These are phyloP conservation scores for Smittia sp. DNA, from an alignment of 2,888 invertebrate genomes.

Conservation along the genomic window DNA sequence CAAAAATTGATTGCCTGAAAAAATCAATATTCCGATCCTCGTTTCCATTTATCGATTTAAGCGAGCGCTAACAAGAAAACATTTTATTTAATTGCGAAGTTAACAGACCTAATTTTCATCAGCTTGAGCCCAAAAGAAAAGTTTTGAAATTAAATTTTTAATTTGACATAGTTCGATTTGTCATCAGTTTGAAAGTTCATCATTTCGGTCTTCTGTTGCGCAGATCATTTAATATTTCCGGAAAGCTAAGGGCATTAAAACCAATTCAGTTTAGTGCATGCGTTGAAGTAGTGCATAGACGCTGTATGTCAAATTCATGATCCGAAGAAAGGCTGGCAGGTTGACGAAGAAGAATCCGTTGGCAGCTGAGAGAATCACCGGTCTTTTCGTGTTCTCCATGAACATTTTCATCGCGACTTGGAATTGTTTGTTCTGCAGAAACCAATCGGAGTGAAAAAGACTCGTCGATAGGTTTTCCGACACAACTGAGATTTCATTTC, in stretches of 20 bases:
- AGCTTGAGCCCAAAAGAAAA: no score
- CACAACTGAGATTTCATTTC: background rate
- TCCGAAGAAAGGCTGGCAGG: background rate
- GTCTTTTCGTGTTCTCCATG: background rate
- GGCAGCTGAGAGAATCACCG: background rate
- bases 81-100: no score
- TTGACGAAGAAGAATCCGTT: background rate
- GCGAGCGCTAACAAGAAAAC: no score
- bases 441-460: constrained; percentile 20
- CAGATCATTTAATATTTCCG: no score
- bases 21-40: no score
- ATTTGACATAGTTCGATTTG: no score
- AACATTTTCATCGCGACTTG: constrained; percentile 11
- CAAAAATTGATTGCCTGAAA: no score
- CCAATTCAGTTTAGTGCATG: background rate
- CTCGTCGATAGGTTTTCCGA: constrained; percentile 2
- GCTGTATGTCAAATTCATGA: background rate
- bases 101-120: no score
- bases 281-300: background rate
- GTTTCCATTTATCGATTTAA: no score
- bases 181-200: background rate
- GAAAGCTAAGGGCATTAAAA: background rate
- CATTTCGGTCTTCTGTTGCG: no score
- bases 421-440: background rate
- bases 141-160: no score